Conservation (phyloP, 1,140 invertebrate species). For the Elymnias hypermnestra region DNA sequence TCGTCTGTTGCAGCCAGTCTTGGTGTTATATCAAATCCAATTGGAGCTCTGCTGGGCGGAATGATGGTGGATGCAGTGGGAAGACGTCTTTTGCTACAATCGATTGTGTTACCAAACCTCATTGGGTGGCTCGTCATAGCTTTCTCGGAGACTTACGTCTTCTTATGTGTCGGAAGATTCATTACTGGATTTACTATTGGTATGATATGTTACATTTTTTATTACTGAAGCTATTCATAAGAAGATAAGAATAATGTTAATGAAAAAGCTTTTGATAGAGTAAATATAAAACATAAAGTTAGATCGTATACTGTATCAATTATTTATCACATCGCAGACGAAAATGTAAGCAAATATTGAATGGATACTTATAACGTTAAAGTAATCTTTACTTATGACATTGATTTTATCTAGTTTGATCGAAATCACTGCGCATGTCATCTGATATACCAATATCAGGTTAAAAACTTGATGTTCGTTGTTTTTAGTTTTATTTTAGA, state of each 20-base stretch:
- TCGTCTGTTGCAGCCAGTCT: conserved; percentile 79
- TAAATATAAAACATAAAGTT: too few relatives aligned
- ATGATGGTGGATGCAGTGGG: conserved; percentile 83
- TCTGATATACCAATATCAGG: too few relatives aligned
- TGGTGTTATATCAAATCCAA: conserved; percentile 84
- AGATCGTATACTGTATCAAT: neutral
- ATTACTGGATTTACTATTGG: conserved; percentile 85
- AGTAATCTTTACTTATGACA: too few relatives aligned
- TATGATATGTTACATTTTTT: conserved; percentile 57
- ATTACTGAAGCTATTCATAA: too few relatives aligned
- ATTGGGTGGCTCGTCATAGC: conserved; percentile 86
- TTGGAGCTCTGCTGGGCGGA: conserved; percentile 82
- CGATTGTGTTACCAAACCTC: conserved; percentile 84
- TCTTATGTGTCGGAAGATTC: conserved; percentile 82
- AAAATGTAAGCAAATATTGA: too few relatives aligned
- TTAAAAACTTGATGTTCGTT: too few relatives aligned
- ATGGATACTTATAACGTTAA: too few relatives aligned
- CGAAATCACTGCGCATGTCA: too few relatives aligned
- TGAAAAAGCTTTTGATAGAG: too few relatives aligned
- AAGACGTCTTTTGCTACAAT: conserved; percentile 82
- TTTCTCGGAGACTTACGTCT: conserved; percentile 76
- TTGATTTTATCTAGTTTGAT: too few relatives aligned
- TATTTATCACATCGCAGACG: conserved; percentile 2
- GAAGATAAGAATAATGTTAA: too few relatives aligned
- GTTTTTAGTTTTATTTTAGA: too few relatives aligned